A percentile compares a stretch with the other conserved stretches of the same genome.
Conservation (phyloP, 1,140 invertebrate genomes). For the Ceratitis capitata region DNA sequence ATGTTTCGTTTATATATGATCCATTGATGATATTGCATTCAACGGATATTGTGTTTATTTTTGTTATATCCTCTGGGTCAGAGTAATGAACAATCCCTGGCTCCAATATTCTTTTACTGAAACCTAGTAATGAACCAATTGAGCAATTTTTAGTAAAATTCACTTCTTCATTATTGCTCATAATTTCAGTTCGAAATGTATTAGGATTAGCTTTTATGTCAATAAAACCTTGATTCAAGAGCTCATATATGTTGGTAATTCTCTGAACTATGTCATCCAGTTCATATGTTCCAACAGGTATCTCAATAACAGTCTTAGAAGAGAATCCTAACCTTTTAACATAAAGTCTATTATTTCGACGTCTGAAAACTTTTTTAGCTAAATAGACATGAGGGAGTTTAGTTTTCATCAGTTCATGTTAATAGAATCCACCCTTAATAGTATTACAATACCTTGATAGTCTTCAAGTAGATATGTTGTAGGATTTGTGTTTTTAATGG, state of each 20-base stretch:
- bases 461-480: conserved; percentile 59
- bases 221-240: background rate
- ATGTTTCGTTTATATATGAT: conserved; percentile 44
- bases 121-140: too few species aligned
- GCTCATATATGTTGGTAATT: conserved; percentile 36
- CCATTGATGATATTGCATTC: too few species aligned
- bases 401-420: conserved; percentile 55
- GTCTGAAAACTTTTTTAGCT: too few species aligned
- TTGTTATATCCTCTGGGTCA: too few species aligned
- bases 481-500: too few species aligned
- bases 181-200: background rate
- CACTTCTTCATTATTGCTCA: background rate
- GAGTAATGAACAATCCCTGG: too few species aligned
- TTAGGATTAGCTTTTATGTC: too few species aligned
- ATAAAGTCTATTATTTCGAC: conserved; percentile 56
- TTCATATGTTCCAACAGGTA: conserved; percentile 36
- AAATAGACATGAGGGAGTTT: too few species aligned
- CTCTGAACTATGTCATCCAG: conserved; percentile 51
- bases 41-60: too few species aligned
- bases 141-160: conserved; percentile 24
- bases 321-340: conserved; percentile 62
- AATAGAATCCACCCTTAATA: conserved; percentile 66
- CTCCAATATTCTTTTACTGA: too few species aligned
- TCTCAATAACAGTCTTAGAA: conserved; percentile 54
- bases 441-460: conserved; percentile 57